Percentiles rank a stretch among this genome's conserved stretches.
Conservation (phyloP, 2,888 invertebrate species). For the Limnephilus marmoratus region DNA sequence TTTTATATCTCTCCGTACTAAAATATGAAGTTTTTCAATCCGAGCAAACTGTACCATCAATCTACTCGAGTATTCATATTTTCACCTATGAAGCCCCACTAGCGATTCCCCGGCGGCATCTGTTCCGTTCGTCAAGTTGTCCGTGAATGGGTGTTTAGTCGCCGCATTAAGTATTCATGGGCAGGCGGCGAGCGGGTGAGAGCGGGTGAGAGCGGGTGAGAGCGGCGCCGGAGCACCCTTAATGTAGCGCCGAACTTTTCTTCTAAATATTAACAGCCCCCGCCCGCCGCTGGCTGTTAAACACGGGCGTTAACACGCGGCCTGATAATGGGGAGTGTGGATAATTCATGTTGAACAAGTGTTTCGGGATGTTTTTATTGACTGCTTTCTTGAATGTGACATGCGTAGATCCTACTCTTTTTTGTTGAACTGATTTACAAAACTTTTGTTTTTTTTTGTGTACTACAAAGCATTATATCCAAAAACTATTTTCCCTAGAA, state of each 20-base stretch:
- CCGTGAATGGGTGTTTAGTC: slow-evolving; percentile 62
- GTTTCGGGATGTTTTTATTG: slow-evolving; percentile 23
- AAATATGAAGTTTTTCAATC: not conserved
- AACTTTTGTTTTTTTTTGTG: not conserved
- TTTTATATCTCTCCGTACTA: too few relatives aligned
- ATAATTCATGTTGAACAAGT: slow-evolving; percentile 30
- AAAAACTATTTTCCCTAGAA: too few relatives aligned
- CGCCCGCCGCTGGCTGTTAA: slow-evolving; percentile 41
- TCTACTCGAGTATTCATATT: slow-evolving; percentile 22
- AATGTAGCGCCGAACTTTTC: slow-evolving; percentile 55
- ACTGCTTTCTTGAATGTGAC: slow-evolving; percentile 7
- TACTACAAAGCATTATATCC: too few relatives aligned
- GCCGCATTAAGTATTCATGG: slow-evolving; percentile 65
- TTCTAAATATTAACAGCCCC: slow-evolving; percentile 57
- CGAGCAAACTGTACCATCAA: not conserved
- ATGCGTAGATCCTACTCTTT: not conserved
- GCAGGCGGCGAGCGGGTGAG: slow-evolving; percentile 14
- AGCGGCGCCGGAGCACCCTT: slow-evolving; percentile 36
- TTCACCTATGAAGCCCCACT: slow-evolving; percentile 22
- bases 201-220: not conserved
- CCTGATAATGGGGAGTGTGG: slow-evolving; percentile 39
- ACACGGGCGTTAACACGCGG: slow-evolving; percentile 41
- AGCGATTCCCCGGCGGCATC: slow-evolving; percentile 33
- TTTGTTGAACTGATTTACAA: not conserved
- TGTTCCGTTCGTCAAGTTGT: slow-evolving; percentile 56